Evolutionary conservation across 2,888 invertebrate species (phyloP), one percentile per base, ranked within the genome.

Genomic region (Eupithecia centaureata): DNA sequence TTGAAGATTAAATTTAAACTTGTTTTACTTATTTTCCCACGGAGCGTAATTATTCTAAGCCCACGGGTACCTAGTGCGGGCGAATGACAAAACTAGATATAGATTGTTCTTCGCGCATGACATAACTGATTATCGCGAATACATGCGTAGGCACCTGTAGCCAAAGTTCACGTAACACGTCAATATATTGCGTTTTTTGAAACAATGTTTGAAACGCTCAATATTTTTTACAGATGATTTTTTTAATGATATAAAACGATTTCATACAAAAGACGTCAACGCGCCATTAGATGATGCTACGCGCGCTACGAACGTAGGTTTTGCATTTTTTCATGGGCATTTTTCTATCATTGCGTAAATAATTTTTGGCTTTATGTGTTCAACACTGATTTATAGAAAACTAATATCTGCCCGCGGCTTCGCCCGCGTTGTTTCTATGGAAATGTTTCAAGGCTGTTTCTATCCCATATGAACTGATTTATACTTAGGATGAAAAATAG

Each of bases 241-340:
- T 42, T 1, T n/a, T 38, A 8, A 42, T 12, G 18, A 15, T 52
- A 18, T 13, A 32, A 12, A n/a, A 33, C n/a, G n/a, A 13, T 60
- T 27, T 30, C 25, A 57, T 61, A 56, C 35, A 68, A 61, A 68
- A 68, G 64, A 68, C 57, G 42, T 64, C 56, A 64, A 68, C 64
- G 64, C 68, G 61, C 56, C 56, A n/a, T 18, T n/a, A 1, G 32
- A n/a, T 25, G 5, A 18, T 18, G 22, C 35, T 60, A 65, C 42
- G 54, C 10, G 25, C 22, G 32, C 13, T 35, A 15, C 47, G 42
- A 51, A 32, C 18, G 42, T 18, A 18, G 42, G 42, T 42, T 42
- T 42, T 42, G 47, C 22, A 42, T 18, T 47, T 47, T 47, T 22
- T 22, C 42, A 47, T 47, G 47, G 22, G 2, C 18, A 22, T 47